Conservation (phyloP, 2,797 vertebrate species). For the Anguilla anguilla region DNA sequence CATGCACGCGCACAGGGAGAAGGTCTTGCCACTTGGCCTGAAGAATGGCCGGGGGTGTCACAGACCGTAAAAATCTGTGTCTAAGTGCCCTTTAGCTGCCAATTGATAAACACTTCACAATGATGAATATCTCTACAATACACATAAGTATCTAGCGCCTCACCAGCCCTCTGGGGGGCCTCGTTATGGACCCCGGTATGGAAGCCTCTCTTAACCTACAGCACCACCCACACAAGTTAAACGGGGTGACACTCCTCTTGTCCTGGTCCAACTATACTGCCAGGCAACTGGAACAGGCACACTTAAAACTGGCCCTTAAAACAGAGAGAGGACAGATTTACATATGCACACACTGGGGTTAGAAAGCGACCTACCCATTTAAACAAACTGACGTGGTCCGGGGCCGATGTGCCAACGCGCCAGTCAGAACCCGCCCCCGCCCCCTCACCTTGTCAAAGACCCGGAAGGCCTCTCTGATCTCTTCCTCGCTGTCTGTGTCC, state of each 20-base stretch:
- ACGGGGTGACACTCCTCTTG: too few relatives aligned
- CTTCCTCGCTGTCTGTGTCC: slow-evolving; percentile 90
- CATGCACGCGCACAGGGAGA: neutral
- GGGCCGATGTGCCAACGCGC: neutral
- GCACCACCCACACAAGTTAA: too few relatives aligned
- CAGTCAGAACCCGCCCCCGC: neutral
- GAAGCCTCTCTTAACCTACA: too few relatives aligned
- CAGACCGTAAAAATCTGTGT: neutral
- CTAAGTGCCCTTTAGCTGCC: too few relatives aligned
- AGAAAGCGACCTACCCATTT: neutral
- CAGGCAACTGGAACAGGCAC: too few relatives aligned
- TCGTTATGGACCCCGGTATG: too few relatives aligned
- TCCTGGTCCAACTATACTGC: too few relatives aligned
- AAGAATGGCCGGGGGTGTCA: neutral
- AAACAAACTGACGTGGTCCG: neutral
- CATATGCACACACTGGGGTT: neutral
- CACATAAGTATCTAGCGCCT: too few relatives aligned
- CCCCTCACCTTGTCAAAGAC: slow-evolving; percentile 85
- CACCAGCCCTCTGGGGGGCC: too few relatives aligned
- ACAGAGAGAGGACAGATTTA: neutral
- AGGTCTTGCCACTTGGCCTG: neutral
- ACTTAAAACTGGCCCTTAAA: too few relatives aligned
- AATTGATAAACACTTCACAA: too few relatives aligned
- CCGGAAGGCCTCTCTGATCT: slow-evolving; percentile 89
- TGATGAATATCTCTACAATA: too few relatives aligned